These are phyloP conservation scores for Drosophila lacteicornis DNA, from an alignment of 1,140 invertebrate species.

Conservation along the genomic window DNA sequence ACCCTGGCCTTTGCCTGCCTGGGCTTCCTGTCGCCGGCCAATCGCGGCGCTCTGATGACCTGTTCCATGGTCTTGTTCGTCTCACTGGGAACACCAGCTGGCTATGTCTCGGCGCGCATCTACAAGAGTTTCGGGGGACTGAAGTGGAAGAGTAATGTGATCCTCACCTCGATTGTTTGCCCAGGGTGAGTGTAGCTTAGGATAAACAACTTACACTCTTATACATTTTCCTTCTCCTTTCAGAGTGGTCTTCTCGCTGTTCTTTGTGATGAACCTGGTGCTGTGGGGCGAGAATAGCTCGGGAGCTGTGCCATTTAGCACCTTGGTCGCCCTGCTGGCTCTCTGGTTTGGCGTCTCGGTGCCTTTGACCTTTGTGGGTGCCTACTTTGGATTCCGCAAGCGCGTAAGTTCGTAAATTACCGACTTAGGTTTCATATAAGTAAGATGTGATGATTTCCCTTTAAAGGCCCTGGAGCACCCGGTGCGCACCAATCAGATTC, in stretches of 20 bases:
- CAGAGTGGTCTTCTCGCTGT: constrained; percentile 97
- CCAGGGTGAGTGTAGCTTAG: constrained; percentile 89
- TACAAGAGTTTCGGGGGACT: constrained; percentile 99
- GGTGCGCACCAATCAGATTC: constrained; percentile 99
- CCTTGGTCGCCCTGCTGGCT: constrained; percentile 97
- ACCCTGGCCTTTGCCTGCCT: constrained; percentile 97
- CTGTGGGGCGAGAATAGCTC: constrained; percentile 98
- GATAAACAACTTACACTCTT: not conserved
- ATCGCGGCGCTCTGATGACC: constrained; percentile 99
- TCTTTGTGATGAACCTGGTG: constrained; percentile 98
- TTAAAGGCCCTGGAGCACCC: constrained; percentile 96
- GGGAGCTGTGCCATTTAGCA: constrained; percentile 98
- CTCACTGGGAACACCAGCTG: constrained; percentile 96
- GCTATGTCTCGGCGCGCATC: constrained; percentile 97
- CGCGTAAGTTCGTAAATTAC: constrained; percentile 88
- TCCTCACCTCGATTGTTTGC: constrained; percentile 97
- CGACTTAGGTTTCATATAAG: too few species aligned
- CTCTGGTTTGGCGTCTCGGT: constrained; percentile 99
- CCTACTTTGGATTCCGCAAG: constrained; percentile 99
- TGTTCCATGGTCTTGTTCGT: constrained; percentile 98
- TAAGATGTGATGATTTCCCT: constrained; percentile 6
- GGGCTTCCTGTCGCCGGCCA: constrained; percentile 98
- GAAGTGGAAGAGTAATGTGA: constrained; percentile 99
- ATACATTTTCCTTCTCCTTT: constrained; percentile 61
- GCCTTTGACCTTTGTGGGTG: constrained; percentile 98